These are phyloP conservation scores for Crotalus helleri DNA, from an alignment of 2,113 vertebrate genomes.

Conservation along the genomic window DNA sequence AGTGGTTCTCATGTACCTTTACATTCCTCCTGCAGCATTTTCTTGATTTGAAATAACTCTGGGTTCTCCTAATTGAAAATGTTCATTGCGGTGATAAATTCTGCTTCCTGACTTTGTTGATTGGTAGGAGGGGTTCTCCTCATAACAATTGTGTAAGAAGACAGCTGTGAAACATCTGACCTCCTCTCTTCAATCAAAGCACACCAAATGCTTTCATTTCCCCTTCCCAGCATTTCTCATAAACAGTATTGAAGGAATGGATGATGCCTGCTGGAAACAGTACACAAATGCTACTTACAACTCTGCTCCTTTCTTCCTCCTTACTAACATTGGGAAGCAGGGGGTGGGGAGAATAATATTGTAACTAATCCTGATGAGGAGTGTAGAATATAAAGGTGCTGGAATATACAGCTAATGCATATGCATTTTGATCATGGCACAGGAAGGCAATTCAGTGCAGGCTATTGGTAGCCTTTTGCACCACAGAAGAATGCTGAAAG, in stretches of 20 bases:
- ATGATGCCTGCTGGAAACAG: background rate
- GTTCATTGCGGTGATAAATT: background rate
- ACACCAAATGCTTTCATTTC: background rate
- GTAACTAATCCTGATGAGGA: background rate
- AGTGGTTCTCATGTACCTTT: slow-evolving; percentile 17
- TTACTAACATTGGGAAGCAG: background rate
- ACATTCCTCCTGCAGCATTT: slow-evolving; percentile 15
- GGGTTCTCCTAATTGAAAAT: background rate
- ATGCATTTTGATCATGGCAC: background rate
- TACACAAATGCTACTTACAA: too few relatives aligned
- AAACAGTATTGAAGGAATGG: background rate
- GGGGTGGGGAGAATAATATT: background rate
- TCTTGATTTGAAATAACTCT: background rate
- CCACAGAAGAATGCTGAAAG: background rate
- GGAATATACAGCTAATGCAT: background rate
- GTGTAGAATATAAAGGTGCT: background rate
- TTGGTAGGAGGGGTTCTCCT: background rate
- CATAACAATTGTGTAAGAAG: background rate
- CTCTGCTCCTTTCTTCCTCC: background rate
- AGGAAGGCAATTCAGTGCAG: background rate
- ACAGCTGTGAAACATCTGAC: background rate
- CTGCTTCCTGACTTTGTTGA: background rate
- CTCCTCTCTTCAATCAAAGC: background rate
- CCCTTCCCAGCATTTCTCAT: background rate
- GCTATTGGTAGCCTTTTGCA: background rate